These are phyloP conservation scores for Trachelus iudaicus DNA, from an alignment of 2,888 invertebrate species.

Conservation along the genomic window DNA sequence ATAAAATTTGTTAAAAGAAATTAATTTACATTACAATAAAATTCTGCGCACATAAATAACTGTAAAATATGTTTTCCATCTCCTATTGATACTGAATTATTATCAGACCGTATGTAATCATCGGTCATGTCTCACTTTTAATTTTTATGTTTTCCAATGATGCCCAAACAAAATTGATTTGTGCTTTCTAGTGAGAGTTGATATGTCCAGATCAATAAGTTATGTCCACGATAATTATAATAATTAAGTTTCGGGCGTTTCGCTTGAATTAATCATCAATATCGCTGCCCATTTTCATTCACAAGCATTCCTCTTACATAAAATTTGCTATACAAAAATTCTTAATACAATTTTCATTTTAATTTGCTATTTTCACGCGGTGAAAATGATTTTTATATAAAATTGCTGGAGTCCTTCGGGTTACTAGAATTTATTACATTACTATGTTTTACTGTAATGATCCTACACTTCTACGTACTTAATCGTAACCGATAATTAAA, in stretches of 20 bases:
- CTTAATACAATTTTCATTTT: neutral
- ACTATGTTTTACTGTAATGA: neutral
- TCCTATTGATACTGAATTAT: neutral
- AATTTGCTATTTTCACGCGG: neutral
- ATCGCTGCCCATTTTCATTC: neutral
- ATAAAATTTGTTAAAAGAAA: neutral
- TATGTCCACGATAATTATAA: neutral
- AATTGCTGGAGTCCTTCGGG: neutral
- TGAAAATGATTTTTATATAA: neutral
- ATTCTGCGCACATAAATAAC: neutral
- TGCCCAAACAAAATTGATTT: neutral
- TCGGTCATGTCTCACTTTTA: neutral
- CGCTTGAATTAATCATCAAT: neutral
- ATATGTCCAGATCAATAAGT: neutral
- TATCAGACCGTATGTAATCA: neutral
- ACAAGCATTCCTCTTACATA: neutral
- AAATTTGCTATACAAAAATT: neutral
- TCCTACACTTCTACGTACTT: neutral
- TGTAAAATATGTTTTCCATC: neutral
- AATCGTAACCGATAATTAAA: neutral
- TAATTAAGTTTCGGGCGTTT: neutral
- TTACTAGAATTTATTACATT: neutral
- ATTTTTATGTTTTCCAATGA: neutral
- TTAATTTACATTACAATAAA: neutral
- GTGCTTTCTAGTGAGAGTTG: neutral